Evolutionary conservation across 2,888 invertebrate species (phyloP).

Genomic region (Tachystola acroxantha): DNA sequence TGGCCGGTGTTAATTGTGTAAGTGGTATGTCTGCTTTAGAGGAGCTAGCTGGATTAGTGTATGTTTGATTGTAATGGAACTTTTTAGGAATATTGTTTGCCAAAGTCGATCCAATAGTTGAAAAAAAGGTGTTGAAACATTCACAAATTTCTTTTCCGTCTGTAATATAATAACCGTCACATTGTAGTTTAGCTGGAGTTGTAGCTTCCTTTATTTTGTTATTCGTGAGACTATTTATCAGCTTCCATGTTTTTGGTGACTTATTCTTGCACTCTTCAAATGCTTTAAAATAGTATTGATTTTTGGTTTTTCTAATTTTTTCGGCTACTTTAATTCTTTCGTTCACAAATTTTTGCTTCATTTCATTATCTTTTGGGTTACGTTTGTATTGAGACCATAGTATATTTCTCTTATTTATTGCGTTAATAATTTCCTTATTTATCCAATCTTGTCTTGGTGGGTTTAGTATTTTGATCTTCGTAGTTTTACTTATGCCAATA

Average conservation of each 20-base stretch:
- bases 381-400: too few relatives aligned
- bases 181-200: constrained; percentile 11
- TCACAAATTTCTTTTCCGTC: constrained; percentile 13
- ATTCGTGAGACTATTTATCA: too few relatives aligned
- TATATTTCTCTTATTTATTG: constrained; percentile 14
- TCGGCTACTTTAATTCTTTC: neutral
- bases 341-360: constrained; percentile 3
- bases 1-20: neutral
- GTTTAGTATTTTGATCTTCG: too few relatives aligned
- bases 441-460: too few relatives aligned
- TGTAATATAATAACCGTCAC: constrained; percentile 1
- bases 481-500: too few relatives aligned
- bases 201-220: constrained; percentile 5
- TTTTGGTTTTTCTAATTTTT: neutral
- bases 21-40: constrained; percentile 19
- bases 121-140: constrained; percentile 14
- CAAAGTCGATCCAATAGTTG: constrained; percentile 10
- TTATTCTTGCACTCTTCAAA: neutral
- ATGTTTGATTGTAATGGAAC: constrained; percentile 8
- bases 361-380: constrained; percentile 13
- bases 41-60: neutral
- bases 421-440: constrained; percentile 13
- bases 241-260: constrained; percentile 7
- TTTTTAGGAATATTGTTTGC: constrained; percentile 15
- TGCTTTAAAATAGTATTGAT: neutral